Conservation (phyloP, 1,140 invertebrate species). For the Gonioctena quinquepunctata region DNA sequence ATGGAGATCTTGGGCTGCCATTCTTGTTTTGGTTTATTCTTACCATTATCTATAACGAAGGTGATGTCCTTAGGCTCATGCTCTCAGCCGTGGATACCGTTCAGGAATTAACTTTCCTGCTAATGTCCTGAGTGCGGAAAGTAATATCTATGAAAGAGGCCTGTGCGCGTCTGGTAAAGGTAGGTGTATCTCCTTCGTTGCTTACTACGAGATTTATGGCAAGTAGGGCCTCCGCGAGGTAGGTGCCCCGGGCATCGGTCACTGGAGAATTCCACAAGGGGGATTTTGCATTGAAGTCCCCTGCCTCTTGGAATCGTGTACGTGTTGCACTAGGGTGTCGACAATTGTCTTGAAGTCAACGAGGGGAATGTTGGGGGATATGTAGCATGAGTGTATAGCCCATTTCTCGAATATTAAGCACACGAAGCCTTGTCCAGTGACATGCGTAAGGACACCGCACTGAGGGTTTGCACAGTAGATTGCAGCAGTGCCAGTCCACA, state of each 20-base stretch:
- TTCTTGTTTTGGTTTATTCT: no score
- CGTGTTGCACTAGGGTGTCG: neutral
- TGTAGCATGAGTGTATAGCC: neutral
- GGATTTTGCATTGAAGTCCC: constrained; percentile 5
- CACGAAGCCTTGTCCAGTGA: neutral
- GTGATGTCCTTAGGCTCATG: no score
- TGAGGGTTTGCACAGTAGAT: neutral
- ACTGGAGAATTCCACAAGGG: neutral
- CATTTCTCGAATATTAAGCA: neutral
- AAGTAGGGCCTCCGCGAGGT: neutral
- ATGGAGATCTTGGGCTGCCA: no score
- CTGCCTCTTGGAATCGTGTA: neutral
- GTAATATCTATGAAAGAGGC: no score
- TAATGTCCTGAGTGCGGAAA: no score
- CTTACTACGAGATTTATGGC: neutral
- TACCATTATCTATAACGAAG: no score
- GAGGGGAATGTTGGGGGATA: constrained; percentile 1
- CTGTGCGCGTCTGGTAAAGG: no score
- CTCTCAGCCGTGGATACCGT: no score
- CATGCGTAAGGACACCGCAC: neutral
- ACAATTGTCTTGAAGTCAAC: neutral
- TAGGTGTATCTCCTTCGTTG: neutral
- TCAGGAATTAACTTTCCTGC: no score
- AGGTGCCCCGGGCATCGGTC: neutral
- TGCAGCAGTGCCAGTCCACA: neutral